Conservation (phyloP, 2,113 vertebrate species). For the Furnarius figulus region DNA sequence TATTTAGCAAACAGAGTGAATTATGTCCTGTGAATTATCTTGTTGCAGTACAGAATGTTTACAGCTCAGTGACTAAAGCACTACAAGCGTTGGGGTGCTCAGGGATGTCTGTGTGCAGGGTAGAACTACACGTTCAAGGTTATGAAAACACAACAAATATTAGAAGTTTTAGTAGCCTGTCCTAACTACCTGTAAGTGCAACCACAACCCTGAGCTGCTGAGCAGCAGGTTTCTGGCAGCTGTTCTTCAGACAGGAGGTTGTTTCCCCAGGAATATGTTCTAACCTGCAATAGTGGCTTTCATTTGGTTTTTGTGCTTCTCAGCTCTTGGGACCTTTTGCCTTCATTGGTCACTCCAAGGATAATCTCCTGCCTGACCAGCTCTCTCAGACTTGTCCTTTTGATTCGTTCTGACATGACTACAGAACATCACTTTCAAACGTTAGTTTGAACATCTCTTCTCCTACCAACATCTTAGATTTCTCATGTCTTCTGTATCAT, state of each 20-base stretch:
- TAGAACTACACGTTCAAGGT: neutral
- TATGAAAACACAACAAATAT: neutral
- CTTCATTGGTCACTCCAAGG: neutral
- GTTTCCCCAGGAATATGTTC: neutral
- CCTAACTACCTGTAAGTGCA: neutral
- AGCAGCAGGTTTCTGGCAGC: neutral
- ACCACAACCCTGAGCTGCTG: neutral
- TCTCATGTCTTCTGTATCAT: neutral
- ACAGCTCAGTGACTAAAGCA: neutral
- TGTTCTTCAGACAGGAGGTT: accelerated
- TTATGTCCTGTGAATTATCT: neutral
- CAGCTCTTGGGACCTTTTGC: neutral
- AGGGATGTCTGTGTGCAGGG: neutral
- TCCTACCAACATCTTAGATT: neutral
- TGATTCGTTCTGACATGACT: neutral
- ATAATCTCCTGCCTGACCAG: neutral
- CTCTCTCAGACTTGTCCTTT: neutral
- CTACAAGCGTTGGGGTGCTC: neutral
- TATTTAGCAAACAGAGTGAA: neutral
- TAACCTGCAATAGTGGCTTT: neutral
- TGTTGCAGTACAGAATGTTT: neutral
- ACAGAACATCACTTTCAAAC: neutral
- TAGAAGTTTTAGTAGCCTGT: neutral
- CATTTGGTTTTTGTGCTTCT: neutral
- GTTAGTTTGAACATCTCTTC: neutral